phyloP scores from a whole-genome alignment of 2,797 vertebrate species.

The Allobates femoralis region DNA sequence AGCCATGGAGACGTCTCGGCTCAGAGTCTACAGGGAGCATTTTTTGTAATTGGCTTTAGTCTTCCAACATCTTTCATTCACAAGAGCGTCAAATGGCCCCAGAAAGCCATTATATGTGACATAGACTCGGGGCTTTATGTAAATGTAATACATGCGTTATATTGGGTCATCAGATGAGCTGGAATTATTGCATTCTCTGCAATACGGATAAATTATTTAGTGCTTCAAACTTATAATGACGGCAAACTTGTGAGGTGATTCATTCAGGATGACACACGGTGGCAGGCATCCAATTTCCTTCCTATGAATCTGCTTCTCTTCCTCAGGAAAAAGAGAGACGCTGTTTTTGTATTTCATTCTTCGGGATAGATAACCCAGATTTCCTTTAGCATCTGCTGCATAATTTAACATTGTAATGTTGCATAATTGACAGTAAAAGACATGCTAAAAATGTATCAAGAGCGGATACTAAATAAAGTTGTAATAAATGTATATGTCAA shows the following conservation, averaged over 20 bases:
- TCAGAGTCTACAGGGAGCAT: conserved; percentile 11
- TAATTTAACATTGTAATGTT: conserved; percentile 25
- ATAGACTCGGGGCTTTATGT: conserved; percentile 37
- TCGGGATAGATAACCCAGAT: conserved; percentile 23
- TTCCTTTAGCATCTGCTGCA: conserved; percentile 38
- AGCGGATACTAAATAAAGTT: background rate
- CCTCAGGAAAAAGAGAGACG: background rate
- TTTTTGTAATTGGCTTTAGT: conserved; percentile 35
- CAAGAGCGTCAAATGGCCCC: background rate
- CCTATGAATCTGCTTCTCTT: background rate
- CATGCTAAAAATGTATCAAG: conserved; percentile 8
- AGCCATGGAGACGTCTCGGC: background rate
- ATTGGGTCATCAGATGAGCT: conserved; percentile 48
- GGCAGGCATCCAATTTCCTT: conserved; percentile 22
- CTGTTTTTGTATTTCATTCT: conserved; percentile 10
- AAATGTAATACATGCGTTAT: conserved; percentile 47
- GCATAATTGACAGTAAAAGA: background rate
- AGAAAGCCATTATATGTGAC: conserved; percentile 36
- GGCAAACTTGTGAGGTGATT: conserved; percentile 45
- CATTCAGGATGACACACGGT: conserved; percentile 40
- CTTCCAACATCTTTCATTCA: conserved; percentile 22
- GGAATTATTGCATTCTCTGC: conserved; percentile 41
- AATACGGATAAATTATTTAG: conserved; percentile 50
- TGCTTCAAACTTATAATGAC: conserved; percentile 51
- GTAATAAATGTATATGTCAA: background rate